Evolutionary conservation across 2,888 invertebrate genomes (phyloP).

Genomic region (Hipparchia semele): DNA sequence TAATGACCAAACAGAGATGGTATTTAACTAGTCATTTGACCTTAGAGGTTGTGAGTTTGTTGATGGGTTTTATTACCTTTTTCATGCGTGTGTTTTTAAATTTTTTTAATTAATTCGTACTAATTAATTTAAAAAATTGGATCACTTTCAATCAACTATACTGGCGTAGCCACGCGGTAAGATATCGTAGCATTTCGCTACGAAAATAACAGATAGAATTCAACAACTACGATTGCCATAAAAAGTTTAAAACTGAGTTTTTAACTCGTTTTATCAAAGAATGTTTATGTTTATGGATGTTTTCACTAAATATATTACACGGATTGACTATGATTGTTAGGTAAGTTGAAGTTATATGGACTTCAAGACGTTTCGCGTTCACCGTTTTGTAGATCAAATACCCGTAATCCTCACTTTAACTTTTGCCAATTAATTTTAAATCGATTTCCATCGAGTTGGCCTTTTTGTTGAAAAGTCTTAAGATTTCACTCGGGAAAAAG

Average conservation of each 20-base stretch:
- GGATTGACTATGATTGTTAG: background rate
- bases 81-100: too few relatives aligned
- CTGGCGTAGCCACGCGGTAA: background rate
- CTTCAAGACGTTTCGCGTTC: conserved; percentile 31
- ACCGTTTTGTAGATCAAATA: conserved; percentile 64
- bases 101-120: too few relatives aligned
- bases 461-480: conserved; percentile 58
- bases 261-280: too few relatives aligned
- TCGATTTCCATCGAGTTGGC: conserved; percentile 69
- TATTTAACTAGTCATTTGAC: too few relatives aligned
- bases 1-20: too few relatives aligned
- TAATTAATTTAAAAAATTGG: too few relatives aligned
- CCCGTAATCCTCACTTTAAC: conserved; percentile 81
- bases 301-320: too few relatives aligned
- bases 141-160: background rate
- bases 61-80: too few relatives aligned
- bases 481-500: conserved; percentile 55
- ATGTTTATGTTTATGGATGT: too few relatives aligned
- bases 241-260: too few relatives aligned
- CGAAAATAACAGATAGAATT: background rate
- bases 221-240: background rate
- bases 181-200: background rate
- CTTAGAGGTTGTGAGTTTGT: too few relatives aligned
- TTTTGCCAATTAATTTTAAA: conserved; percentile 79
- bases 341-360: background rate